Evolutionary conservation across 2,797 vertebrate genomes (phyloP), one percentile per base, ranked within the genome.

Genomic region (Anabas testudineus): DNA sequence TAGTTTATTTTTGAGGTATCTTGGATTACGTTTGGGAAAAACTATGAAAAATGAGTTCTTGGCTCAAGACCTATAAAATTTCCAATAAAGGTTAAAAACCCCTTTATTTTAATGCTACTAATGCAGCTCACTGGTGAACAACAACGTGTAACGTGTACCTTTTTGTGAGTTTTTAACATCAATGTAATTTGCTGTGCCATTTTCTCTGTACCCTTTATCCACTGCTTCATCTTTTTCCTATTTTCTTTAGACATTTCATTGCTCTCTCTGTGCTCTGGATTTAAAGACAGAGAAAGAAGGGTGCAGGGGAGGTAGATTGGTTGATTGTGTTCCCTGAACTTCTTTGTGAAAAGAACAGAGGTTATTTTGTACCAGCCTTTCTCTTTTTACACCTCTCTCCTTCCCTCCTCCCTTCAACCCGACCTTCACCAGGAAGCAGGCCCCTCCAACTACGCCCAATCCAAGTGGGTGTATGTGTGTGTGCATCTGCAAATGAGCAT

Each of bases 371-470:
- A 2, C n/a, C n/a, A 65, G 41, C 28, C 32, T 30, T 18, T 46
- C 19, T 46, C 19, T 19, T n/a, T 41, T 26, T 69, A 10, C 68
- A 45, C 7, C 15, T 22, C 43, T 22, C 36, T 45, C 45, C 8
- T 1, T 49, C 48, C 41, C 34, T 34, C 39, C 26, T 60, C 26
- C 63, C 49, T 76, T 82, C 68, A 79, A 59, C 59, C 34, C 68
- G 80, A 80, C 80, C 86, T 84, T 82, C 74, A 78, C 68, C 78
- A 74, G 86, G 85, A 91, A 91, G 80, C 84, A 87, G 73, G 71
- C 79, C 78, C 78, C 62, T 63, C 71, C 78, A 82, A 77, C 76
- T 84, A 63, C 70, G 57, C 80, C 46, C 52, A 60, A 53, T 61
- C 30, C 42, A 60, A 65, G n/a, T 46, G 26, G 28, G n/a, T 80